Percentiles rank a stretch among this genome's conserved stretches.
phyloP scores from a whole-genome alignment of 2,113 vertebrate species.

The Leucopsar rothschildi region DNA sequence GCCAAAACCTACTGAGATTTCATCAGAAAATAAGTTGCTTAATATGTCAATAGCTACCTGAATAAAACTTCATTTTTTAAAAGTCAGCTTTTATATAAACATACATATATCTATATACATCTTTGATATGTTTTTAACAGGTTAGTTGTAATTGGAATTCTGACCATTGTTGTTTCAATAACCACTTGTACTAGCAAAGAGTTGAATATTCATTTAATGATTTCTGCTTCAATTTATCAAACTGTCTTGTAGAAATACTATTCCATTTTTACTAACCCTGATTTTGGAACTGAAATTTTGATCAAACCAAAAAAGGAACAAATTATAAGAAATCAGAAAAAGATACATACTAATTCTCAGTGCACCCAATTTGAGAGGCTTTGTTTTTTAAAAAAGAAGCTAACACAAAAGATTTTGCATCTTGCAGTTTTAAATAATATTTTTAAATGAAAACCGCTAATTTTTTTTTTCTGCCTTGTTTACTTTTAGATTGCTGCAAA shows the following conservation, averaged over 20 bases:
- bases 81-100: background rate
- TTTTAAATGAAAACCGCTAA: background rate
- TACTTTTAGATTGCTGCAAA: conserved; percentile 74
- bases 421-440: background rate
- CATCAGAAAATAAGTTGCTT: background rate
- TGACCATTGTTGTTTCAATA: background rate
- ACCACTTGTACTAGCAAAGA: background rate
- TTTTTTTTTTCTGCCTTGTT: background rate
- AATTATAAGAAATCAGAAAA: background rate
- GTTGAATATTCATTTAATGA: background rate
- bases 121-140: background rate
- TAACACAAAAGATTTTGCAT: background rate
- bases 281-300: background rate
- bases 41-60: background rate
- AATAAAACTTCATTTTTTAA: background rate
- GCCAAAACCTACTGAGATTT: background rate
- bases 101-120: background rate
- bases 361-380: background rate
- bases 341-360: background rate
- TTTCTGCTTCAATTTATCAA: background rate
- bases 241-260: background rate
- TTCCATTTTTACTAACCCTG: background rate
- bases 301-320: background rate
- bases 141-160: background rate
- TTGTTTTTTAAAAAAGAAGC: background rate